phyloP scores from a whole-genome alignment of 2,797 vertebrate species.

The Leptatherina wallacei region DNA sequence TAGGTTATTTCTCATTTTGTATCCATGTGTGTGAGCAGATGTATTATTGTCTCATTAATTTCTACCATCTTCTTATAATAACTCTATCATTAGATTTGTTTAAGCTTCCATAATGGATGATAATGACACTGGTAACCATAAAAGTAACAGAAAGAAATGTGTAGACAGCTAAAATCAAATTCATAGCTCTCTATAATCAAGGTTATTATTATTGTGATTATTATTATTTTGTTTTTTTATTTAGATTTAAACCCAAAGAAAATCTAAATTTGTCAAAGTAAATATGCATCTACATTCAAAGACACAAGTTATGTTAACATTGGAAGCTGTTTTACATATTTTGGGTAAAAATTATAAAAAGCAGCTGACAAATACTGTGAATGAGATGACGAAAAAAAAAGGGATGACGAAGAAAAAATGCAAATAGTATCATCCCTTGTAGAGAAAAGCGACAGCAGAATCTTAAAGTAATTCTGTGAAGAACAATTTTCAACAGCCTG shows the following conservation, averaged over 20 bases:
- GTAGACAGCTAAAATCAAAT: not conserved
- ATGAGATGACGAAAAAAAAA: not conserved
- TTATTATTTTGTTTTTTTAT: too few species aligned
- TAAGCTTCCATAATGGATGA: not conserved
- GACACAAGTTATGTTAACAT: not conserved
- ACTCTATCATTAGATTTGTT: not conserved
- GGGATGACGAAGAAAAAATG: not conserved
- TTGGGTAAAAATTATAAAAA: not conserved
- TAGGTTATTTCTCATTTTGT: not conserved
- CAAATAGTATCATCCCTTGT: not conserved
- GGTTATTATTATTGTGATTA: too few species aligned
- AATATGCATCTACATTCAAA: not conserved
- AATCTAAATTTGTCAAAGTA: not conserved
- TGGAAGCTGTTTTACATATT: not conserved
- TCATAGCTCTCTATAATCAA: too few species aligned
- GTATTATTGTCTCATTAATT: not conserved
- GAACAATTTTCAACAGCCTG: conserved; percentile 2
- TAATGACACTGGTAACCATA: not conserved
- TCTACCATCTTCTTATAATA: not conserved
- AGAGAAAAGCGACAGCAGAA: not conserved
- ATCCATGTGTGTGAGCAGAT: not conserved
- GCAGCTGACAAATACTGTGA: not conserved
- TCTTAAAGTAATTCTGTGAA: not conserved
- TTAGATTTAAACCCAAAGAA: not conserved
- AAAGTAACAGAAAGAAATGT: not conserved